Evolutionary conservation across 2,113 vertebrate species (phyloP), one percentile per base, ranked within the genome.

Genomic region (Oreotrochilus melanogaster): DNA sequence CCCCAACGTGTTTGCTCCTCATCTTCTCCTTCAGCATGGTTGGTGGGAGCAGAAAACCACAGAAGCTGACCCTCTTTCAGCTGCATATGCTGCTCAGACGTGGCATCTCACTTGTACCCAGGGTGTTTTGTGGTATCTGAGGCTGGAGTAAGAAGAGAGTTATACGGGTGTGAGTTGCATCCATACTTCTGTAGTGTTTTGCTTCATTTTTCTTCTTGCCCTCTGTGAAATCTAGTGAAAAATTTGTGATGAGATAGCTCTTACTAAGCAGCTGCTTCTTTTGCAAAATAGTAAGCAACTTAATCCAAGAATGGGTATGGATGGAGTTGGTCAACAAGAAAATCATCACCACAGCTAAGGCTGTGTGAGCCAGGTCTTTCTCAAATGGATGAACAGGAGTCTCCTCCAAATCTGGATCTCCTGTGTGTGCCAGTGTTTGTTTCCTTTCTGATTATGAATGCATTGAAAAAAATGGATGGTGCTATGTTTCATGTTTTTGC

Each of bases 1-100:
- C 9, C 30, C 24, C 14, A 0, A 0, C 0, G 0, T 1, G 0
- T 30, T 81, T 56, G 18, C 25, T 73, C 24, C 56, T 75, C 31
- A 2, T 50, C 16, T 60, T 25, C 13, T 86, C 7, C 37, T 50
- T 75, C 23, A 42, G 85, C 56, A 35, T 6, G 1, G 0, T 4
- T 67, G 37, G 8, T 7, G 3, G 28, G 18, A 91, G 21, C 47
- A 54, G 43, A 66, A 81, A 47, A 50, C 50, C 7, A 2, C 1
- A 0, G 18, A 6, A 33, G 45, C 18, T 39, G 28, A 21, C 17
- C 33, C 21, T 33, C 1, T 2, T 27, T 60, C 42, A 53, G 42
- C 53, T 28, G 62, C 18, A 48, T 0, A 0, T 22, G 11, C 81
- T 60, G 28, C n/a, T 60, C 1, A 1, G 25, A 25, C 51, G 5